Evolutionary conservation across 1,140 invertebrate genomes (phyloP), one percentile per base, ranked within the genome.

Genomic region (Scaptodrosophila lebanonensis): DNA sequence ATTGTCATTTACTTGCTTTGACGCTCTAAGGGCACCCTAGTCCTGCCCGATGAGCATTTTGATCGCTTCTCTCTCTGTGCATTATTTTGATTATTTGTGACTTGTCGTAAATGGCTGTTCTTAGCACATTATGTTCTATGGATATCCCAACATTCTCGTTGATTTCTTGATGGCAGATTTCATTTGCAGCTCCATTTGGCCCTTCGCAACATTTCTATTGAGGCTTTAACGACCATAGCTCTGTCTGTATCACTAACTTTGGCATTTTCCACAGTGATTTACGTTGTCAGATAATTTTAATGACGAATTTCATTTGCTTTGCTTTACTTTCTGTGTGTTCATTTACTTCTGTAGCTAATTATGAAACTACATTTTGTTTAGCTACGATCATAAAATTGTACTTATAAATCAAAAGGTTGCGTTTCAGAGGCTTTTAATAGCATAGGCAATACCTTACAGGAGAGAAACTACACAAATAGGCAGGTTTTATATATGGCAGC

Each of bases 21-120:
- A 35, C 36, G 52, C 59, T 43, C 13, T 36, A 16, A 7, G 6
- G 7, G 4, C 13, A 12, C 35, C 33, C 43, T 12, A 9, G 8
- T 36, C 9, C 44, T 6, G 29, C 36, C 32, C 27, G 29, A 4
- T 8, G 30, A 33, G 9, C 3, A 4, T 16, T 9, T 45, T 29
- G 49, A 48, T 65, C 57, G 42, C 39, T 58, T 32, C 39, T 27
- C 33, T 51, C 22, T 47, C 67, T 27, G 44, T 54, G 57, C 61
- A 75, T 82, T 82, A 75, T 66, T 69, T 57, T 75, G 75, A 75
- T 82, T 82, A 82, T 82, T 82, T 70, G 69, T 45, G 65, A 79
- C 54, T 71, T 48, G 18, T 20, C 11, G 47, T 47, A 67, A 77
- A 64, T 64, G 73, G 40, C 36, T 47, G 39, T 65, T 61, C 57